Evolutionary conservation across 2,113 vertebrate species (phyloP).

Genomic region (Myrmophylax atrothorax): DNA sequence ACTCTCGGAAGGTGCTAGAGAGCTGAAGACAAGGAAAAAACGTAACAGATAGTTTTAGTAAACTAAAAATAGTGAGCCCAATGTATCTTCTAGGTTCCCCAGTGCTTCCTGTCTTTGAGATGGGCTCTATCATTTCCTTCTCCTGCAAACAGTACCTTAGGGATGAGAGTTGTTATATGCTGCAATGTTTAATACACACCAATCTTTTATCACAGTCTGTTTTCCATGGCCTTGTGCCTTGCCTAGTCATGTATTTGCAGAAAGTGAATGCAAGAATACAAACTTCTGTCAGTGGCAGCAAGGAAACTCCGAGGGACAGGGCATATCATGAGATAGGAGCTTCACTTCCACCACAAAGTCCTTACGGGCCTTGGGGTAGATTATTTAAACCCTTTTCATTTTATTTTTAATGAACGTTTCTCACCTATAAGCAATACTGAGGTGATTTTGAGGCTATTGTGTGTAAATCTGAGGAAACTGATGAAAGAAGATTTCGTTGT

Average conservation of each 20-base stretch:
- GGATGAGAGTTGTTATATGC: not conserved
- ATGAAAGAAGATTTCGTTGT: not conserved
- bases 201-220: not conserved
- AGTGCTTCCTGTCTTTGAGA: not conserved
- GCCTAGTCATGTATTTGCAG: not conserved
- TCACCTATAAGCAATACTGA: not conserved
- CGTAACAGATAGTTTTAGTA: slow-evolving; percentile 62
- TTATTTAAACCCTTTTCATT: not conserved
- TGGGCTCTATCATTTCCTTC: not conserved
- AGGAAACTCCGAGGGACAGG: not conserved
- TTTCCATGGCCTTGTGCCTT: not conserved
- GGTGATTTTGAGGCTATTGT: not conserved
- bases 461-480: not conserved
- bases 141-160: not conserved
- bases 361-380: not conserved
- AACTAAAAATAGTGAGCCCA: slow-evolving; percentile 14
- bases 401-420: not conserved
- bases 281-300: not conserved
- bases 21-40: slow-evolving; percentile 17
- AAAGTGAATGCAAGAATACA: not conserved
- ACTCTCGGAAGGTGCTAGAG: slow-evolving; percentile 16
- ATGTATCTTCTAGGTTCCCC: not conserved
- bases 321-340: not conserved
- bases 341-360: not conserved
- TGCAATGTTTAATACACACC: not conserved